These are phyloP conservation scores for Amphiprion clarkii DNA, from an alignment of 2,797 vertebrate species.

Conservation along the genomic window DNA sequence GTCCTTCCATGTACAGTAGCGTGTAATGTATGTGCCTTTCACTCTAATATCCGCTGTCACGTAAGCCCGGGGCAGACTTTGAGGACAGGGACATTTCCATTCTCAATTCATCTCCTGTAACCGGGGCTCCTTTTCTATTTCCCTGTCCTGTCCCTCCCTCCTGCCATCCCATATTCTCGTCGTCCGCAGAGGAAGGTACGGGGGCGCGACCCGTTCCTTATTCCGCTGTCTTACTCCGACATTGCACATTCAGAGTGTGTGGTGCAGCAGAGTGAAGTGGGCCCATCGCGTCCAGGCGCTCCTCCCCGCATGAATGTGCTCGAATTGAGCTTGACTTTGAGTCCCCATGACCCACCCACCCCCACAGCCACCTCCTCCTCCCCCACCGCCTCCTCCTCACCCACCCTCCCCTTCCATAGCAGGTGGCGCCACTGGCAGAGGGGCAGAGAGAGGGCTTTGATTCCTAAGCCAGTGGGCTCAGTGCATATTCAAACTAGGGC, in stretches of 20 bases:
- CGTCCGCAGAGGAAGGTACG: slow-evolving; percentile 19
- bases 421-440: slow-evolving; percentile 83
- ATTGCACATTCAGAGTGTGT: slow-evolving; percentile 47
- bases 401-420: slow-evolving; percentile 69
- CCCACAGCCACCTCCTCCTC: not conserved
- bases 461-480: slow-evolving; percentile 81
- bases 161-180: slow-evolving; percentile 51
- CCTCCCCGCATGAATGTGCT: slow-evolving; percentile 60
- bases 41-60: slow-evolving; percentile 73
- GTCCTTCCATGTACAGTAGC: slow-evolving; percentile 63
- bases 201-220: slow-evolving; percentile 22
- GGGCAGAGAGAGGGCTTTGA: slow-evolving; percentile 80
- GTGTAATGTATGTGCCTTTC: slow-evolving; percentile 68
- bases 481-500: slow-evolving; percentile 84
- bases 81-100: slow-evolving; percentile 56
- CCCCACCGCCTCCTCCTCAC: not conserved
- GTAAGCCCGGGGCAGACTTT: slow-evolving; percentile 41
- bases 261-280: slow-evolving; percentile 57
- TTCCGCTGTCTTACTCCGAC: slow-evolving; percentile 32
- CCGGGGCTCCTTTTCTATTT: slow-evolving; percentile 37
- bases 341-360: slow-evolving; percentile 30
- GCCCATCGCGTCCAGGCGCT: slow-evolving; percentile 41
- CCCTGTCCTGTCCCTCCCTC: slow-evolving; percentile 43
- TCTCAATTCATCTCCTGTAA: slow-evolving; percentile 51
- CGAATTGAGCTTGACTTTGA: slow-evolving; percentile 69